Conservation (phyloP, 2,888 invertebrate genomes). For the Chrysolina haemoptera region DNA sequence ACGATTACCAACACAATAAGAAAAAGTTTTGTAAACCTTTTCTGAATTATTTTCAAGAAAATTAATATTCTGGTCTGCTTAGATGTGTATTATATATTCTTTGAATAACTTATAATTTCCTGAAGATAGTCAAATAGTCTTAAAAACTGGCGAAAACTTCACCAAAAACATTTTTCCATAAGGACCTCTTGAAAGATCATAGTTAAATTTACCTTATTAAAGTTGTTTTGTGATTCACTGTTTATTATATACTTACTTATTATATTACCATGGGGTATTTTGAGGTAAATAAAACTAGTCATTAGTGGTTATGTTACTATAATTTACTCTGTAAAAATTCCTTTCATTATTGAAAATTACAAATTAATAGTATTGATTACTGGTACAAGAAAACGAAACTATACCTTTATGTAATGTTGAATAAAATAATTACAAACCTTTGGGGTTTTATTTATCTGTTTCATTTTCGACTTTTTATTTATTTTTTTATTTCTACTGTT, state of each 20-base stretch:
- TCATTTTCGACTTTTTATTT: neutral
- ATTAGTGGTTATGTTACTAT: conserved; percentile 5
- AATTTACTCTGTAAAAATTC: neutral
- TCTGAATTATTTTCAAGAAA: too few relatives aligned
- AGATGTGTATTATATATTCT: too few relatives aligned
- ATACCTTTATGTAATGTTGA: neutral
- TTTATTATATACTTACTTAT: neutral
- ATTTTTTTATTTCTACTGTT: too few relatives aligned
- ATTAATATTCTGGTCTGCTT: too few relatives aligned
- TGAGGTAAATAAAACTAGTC: conserved; percentile 7
- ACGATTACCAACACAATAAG: too few relatives aligned
- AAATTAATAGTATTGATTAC: neutral
- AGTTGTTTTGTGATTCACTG: conserved; percentile 7
- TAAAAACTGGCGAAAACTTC: too few relatives aligned
- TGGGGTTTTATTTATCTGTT: neutral
- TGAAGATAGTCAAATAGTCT: too few relatives aligned
- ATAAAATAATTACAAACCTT: neutral
- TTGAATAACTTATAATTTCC: too few relatives aligned
- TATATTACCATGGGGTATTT: neutral
- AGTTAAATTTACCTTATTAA: neutral
- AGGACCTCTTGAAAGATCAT: too few relatives aligned
- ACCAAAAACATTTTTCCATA: too few relatives aligned
- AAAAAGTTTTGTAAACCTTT: too few relatives aligned
- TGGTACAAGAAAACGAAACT: neutral
- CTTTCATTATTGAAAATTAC: neutral